phyloP scores from a whole-genome alignment of 2,888 invertebrate genomes.

The Neoscelio sp. region DNA sequence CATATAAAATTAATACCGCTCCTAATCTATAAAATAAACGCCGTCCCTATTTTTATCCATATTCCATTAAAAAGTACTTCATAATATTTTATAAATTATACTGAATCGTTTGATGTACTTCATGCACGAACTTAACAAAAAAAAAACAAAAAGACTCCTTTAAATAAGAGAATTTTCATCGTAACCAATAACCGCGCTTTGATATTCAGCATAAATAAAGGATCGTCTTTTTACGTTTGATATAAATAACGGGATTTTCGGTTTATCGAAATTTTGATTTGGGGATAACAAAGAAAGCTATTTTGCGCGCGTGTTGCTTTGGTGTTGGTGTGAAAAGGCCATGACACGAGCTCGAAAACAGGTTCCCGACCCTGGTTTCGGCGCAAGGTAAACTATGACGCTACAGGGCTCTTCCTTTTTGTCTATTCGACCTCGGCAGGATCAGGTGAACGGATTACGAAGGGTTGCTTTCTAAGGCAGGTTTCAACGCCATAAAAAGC shows the following conservation, averaged over 20 bases:
- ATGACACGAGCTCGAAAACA: slow-evolving; percentile 28
- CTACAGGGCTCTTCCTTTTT: slow-evolving; percentile 26
- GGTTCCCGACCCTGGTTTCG: slow-evolving; percentile 46
- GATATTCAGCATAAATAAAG: slow-evolving; percentile 4
- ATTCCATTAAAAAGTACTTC: too few species aligned
- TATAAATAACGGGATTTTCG: slow-evolving; percentile 12
- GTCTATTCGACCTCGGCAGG: slow-evolving; percentile 32
- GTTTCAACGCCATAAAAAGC: slow-evolving; percentile 32
- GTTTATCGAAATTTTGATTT: slow-evolving; percentile 2
- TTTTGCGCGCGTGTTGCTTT: slow-evolving; percentile 15
- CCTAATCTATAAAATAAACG: too few species aligned
- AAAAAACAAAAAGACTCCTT: too few species aligned
- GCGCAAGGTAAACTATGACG: slow-evolving; percentile 26
- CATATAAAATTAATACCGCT: too few species aligned
- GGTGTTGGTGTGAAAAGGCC: slow-evolving; percentile 19
- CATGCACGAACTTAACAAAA: too few species aligned
- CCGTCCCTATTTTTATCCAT: too few species aligned
- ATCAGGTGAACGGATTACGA: slow-evolving; percentile 55
- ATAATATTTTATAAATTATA: too few species aligned
- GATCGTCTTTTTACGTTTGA: too few species aligned
- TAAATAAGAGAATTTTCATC: too few species aligned
- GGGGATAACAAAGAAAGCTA: slow-evolving; percentile 30
- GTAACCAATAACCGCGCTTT: too few species aligned
- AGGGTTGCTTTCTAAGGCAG: slow-evolving; percentile 35
- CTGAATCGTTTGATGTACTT: too few species aligned